phyloP scores from a whole-genome alignment of 1,140 invertebrate genomes.

The Bombus pyrosoma region DNA sequence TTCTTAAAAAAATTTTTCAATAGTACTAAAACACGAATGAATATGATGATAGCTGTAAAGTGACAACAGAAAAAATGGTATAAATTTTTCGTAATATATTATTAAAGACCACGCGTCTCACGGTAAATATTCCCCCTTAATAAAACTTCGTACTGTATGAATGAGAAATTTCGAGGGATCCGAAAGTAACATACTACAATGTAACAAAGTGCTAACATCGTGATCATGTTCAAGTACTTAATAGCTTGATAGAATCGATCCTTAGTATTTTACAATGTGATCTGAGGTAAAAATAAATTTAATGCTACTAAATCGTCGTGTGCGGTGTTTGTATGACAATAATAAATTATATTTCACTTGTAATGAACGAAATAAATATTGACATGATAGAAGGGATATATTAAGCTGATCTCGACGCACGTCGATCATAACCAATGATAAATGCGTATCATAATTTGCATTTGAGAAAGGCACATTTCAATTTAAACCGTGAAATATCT shows the following conservation, averaged over 20 bases:
- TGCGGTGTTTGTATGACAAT: slow-evolving; percentile 36
- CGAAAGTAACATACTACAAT: neutral
- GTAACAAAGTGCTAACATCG: neutral
- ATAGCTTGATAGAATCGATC: slow-evolving; percentile 17
- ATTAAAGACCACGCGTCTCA: too few relatives aligned
- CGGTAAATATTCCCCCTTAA: too few relatives aligned
- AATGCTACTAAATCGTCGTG: slow-evolving; percentile 6
- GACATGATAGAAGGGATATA: neutral
- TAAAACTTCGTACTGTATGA: too few relatives aligned
- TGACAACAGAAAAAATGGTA: too few relatives aligned
- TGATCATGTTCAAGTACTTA: slow-evolving; percentile 31
- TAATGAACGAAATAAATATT: neutral
- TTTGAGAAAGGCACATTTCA: neutral
- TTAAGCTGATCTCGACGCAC: too few relatives aligned
- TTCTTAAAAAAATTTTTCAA: neutral
- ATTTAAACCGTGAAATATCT: neutral
- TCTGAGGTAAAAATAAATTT: neutral
- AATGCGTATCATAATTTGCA: neutral
- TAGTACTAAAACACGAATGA: too few relatives aligned
- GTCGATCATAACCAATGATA: neutral
- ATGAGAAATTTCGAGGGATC: too few relatives aligned
- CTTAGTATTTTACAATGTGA: slow-evolving; percentile 3
- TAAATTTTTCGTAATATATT: too few relatives aligned
- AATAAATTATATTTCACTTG: slow-evolving; percentile 23
- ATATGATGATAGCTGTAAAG: too few relatives aligned